These are phyloP conservation scores for Acrossocheilus fasciatus DNA, from an alignment of 2,797 vertebrate species.

Conservation along the genomic window DNA sequence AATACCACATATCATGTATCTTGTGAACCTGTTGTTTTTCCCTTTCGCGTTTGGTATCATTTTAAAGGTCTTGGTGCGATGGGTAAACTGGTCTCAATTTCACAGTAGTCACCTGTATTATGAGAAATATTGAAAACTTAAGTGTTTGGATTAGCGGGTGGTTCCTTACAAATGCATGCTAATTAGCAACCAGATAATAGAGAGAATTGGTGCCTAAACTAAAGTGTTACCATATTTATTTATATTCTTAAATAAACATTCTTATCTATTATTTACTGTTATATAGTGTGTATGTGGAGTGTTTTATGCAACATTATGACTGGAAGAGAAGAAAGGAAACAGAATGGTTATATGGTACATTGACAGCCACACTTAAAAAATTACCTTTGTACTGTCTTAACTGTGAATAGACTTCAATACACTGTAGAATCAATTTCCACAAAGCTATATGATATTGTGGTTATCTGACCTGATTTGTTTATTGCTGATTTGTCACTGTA, in stretches of 20 bases:
- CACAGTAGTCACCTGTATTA: too few species aligned
- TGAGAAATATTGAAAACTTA: too few species aligned
- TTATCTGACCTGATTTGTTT: not conserved
- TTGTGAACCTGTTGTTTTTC: too few species aligned
- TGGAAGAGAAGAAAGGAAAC: not conserved
- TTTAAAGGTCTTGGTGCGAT: too few species aligned
- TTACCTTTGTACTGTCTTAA: not conserved
- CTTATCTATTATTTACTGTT: not conserved
- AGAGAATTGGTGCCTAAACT: not conserved
- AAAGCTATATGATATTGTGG: too few species aligned
- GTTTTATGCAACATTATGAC: not conserved
- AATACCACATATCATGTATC: too few species aligned
- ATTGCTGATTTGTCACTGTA: not conserved
- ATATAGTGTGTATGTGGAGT: not conserved
- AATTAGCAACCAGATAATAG: not conserved
- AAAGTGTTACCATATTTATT: not conserved
- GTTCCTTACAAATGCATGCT: too few species aligned
- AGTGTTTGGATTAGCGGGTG: too few species aligned
- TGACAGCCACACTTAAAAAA: not conserved
- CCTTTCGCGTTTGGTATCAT: too few species aligned
- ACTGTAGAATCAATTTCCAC: not conserved
- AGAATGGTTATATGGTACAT: not conserved
- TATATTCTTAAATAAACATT: not conserved
- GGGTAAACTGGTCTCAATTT: too few species aligned
- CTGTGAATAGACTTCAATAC: not conserved